Conservation (phyloP, 2,797 vertebrate species). For the Dendrocincla fuliginosa region DNA sequence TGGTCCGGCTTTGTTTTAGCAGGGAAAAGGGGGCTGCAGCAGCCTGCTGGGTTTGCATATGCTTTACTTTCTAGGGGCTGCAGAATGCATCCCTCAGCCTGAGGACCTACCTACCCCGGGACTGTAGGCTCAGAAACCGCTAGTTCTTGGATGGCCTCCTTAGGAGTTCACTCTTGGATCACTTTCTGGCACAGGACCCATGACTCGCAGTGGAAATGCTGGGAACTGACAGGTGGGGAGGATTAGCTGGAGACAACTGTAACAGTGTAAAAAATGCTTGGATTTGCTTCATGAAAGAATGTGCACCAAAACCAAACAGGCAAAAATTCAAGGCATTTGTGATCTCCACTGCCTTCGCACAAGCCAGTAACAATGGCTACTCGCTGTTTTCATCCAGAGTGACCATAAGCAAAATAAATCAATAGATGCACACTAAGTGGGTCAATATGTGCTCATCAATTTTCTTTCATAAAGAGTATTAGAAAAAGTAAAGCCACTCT, state of each 20-base stretch:
- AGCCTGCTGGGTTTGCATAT: not conserved
- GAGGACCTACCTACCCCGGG: not conserved
- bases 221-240: not conserved
- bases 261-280: not conserved
- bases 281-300: not conserved
- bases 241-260: not conserved
- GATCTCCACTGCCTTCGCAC: not conserved
- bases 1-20: not conserved
- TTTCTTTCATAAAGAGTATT: not conserved
- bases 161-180: not conserved
- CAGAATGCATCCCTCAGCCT: too few relatives aligned
- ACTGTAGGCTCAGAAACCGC: not conserved
- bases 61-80: not conserved
- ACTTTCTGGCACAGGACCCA: not conserved
- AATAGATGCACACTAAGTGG: not conserved
- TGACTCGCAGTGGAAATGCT: not conserved
- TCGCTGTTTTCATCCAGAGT: not conserved
- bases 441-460: not conserved
- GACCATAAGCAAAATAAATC: not conserved
- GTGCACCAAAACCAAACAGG: not conserved
- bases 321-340: not conserved
- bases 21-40: not conserved
- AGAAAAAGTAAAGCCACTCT: not conserved
- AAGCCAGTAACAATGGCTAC: not conserved
- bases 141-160: not conserved